Evolutionary conservation across 2,797 vertebrate species (phyloP).

Genomic region (Oreochromis mossambicus): DNA sequence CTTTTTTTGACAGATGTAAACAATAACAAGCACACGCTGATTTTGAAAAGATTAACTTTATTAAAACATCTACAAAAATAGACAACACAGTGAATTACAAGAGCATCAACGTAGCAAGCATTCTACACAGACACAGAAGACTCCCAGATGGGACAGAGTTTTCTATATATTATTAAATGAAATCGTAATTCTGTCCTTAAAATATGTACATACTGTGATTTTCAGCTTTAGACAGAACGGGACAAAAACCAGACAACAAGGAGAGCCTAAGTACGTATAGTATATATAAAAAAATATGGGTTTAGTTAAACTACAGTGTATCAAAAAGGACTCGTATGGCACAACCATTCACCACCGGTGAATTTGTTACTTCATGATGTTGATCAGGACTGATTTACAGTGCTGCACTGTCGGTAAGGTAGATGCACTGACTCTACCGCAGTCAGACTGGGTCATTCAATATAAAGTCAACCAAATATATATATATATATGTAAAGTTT

Average conservation of each 20-base stretch:
- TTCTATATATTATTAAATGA: constrained; percentile 88
- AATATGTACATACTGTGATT: constrained; percentile 85
- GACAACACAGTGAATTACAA: constrained; percentile 69
- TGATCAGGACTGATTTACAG: constrained; percentile 40
- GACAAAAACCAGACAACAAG: constrained; percentile 53
- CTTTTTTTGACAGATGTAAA: neutral
- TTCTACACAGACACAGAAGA: constrained; percentile 72
- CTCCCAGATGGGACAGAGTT: constrained; percentile 63
- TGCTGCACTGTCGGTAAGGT: constrained; percentile 43
- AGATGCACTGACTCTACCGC: constrained; percentile 18
- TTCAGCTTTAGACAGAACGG: constrained; percentile 66
- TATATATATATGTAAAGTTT: neutral
- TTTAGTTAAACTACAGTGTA: constrained; percentile 77
- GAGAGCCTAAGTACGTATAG: constrained; percentile 57
- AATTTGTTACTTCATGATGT: constrained; percentile 37
- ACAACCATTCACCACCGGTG: constrained; percentile 52
- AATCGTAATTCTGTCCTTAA: constrained; percentile 83
- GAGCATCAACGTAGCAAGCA: constrained; percentile 71
- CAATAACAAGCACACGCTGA: neutral
- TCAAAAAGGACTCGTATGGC: constrained; percentile 67
- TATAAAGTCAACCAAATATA: neutral
- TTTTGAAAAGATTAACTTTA: constrained; percentile 80
- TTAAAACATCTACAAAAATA: constrained; percentile 84
- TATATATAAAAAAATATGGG: constrained; percentile 66
- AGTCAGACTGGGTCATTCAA: constrained; percentile 6